Evolutionary conservation across 2,113 vertebrate genomes (phyloP), one percentile per base, ranked within the genome.

Genomic region (Dromaius novaehollandiae): DNA sequence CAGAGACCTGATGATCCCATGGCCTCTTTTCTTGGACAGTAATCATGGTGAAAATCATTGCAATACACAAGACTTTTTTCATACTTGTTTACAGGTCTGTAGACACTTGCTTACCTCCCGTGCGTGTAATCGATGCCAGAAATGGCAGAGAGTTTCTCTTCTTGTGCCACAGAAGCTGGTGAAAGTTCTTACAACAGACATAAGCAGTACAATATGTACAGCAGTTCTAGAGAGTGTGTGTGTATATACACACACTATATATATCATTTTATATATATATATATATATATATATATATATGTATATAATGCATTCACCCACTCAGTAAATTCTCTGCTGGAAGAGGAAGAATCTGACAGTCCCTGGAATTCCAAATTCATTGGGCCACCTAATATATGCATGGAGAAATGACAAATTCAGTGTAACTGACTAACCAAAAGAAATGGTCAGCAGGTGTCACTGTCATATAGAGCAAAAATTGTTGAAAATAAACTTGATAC

Each of bases 1-100:
- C 89, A 97, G 95, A 98, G 99, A 36, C 97, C 98, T 3, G 99
- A 99, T 66, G 99, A 99, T 96, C 99, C 99, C 83, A 99, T 99
- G 99, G 99, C 99, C 58, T 98, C 99, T 38, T 99, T 99, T 81
- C 98, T 99, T 22, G 98, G 98, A 64, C 98, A 99, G 96, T 98
- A 98, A 97, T 53, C 20, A 30, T 5, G 7, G 8, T 20, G 46
- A 82, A 13, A 15, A 64, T 9, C 26, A 88, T 88, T 78, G 56
- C 81, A 60, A 3, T 7, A 16, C 34, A 44, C 1, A 0, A 34
- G 89, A 71, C 20, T 40, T 30, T 20, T 40, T 13, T n/a, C 58
- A 22, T 44, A 16, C 14, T 56, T 82, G 18, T 81, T 84, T 38
- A 70, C 38, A 40, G 2, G 38, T 44, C 18, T 66, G 15, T 44